Percentiles rank a stretch among this genome's conserved stretches.
These are phyloP conservation scores for Notospermus geniculatus DNA, from an alignment of 1,140 invertebrate species.

Conservation along the genomic window DNA sequence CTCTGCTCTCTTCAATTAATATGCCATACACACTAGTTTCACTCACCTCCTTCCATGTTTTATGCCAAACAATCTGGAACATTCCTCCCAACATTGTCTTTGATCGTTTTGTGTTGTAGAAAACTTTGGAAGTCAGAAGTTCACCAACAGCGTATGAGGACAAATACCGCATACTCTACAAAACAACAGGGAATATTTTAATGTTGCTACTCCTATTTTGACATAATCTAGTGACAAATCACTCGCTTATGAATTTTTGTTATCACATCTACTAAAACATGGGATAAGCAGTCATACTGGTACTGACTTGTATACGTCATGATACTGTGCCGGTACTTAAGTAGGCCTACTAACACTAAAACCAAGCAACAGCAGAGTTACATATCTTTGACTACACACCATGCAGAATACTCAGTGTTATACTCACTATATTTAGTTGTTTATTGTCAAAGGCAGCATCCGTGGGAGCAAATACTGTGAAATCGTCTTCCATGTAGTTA, in stretches of 20 bases:
- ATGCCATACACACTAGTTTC: no score
- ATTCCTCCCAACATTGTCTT: neutral
- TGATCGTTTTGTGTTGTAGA: neutral
- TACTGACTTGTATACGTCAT: no score
- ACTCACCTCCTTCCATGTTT: no score
- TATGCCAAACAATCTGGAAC: no score
- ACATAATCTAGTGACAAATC: neutral
- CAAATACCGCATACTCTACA: conserved; percentile 6
- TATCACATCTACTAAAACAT: no score
- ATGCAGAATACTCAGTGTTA: neutral
- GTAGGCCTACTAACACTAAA: no score
- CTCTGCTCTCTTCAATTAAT: no score
- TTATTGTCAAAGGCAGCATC: neutral
- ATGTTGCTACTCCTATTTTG: no score
- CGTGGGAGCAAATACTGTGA: neutral
- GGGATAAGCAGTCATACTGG: no score
- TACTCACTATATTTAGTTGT: conserved; percentile 7
- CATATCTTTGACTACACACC: no score
- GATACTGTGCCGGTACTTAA: no score
- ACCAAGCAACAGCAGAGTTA: no score
- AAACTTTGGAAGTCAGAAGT: neutral
- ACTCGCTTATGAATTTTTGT: neutral
- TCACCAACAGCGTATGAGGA: neutral
- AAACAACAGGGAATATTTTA: neutral
- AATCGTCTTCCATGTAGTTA: neutral